Evolutionary conservation across 1,140 invertebrate species (phyloP).

Genomic region (Heliconius nattereri): DNA sequence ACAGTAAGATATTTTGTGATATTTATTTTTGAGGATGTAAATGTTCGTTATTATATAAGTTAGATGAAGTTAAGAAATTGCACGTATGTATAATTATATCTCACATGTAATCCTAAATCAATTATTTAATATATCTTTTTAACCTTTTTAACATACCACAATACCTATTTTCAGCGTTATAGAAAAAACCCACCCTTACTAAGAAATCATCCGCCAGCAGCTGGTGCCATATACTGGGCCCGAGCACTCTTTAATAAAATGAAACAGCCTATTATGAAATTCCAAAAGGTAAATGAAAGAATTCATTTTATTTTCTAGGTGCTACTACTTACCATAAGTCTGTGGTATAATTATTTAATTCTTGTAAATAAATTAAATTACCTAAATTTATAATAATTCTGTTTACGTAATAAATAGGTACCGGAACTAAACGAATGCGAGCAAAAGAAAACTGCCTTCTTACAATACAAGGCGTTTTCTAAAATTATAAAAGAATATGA

Average conservation of each 20-base stretch:
- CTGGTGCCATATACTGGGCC: constrained; percentile 92
- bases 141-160: too few relatives aligned
- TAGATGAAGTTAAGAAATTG: too few relatives aligned
- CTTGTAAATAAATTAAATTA: too few relatives aligned
- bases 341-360: too few relatives aligned
- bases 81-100: too few relatives aligned
- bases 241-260: constrained; percentile 88
- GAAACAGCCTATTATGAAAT: constrained; percentile 89
- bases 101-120: too few relatives aligned
- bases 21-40: too few relatives aligned
- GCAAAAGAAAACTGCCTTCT: constrained; percentile 87
- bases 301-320: too few relatives aligned
- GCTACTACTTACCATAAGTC: too few relatives aligned
- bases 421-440: constrained; percentile 88
- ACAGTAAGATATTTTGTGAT: constrained; percentile 54
- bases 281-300: constrained; percentile 81
- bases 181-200: constrained; percentile 88
- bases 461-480: constrained; percentile 87
- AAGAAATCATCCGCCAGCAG: constrained; percentile 88
- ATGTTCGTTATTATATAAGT: too few relatives aligned
- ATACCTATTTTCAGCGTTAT: constrained; percentile 82
- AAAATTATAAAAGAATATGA: constrained; percentile 90
- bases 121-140: too few relatives aligned
- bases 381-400: background rate
- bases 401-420: constrained; percentile 68